Evolutionary conservation across 2,888 invertebrate species (phyloP), one percentile per base, ranked within the genome.

Genomic region (Sturmia bella): DNA sequence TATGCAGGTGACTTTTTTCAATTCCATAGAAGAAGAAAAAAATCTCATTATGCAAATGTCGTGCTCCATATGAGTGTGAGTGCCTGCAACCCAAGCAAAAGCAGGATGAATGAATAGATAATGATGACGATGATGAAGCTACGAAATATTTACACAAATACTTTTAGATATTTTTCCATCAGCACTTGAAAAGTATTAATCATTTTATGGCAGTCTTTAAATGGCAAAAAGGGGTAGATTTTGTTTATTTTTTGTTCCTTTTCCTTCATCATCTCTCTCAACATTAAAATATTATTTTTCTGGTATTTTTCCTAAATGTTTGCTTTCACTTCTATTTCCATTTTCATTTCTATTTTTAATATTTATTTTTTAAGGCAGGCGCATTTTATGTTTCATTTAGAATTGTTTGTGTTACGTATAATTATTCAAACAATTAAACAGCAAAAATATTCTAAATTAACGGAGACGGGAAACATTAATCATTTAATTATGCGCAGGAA

Each of bases 361-460:
- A 32, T 32, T 7, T 32, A 27, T 32, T 32, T 32, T 32, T 32
- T 7, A 32, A 32, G 32, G 32, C 32, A 32, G 32, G 41, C 57
- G 63, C 78, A 78, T 59, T 82, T 78, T 54, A 69, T 54, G 48
- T 78, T 52, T 70, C 73, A 82, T 82, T 77, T 74, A 57, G 45
- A 48, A 69, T 48, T 74, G 7, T 70, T 45, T 54, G 2, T 50
- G n/a, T n/a, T 70, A 27, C 45, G 13, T 70, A 63, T 50, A 72
- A 73, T 81, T 73, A 80, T 77, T 41, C 56, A 39, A 73, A 70
- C 78, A 82, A 81, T 81, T 81, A 81, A 78, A 69, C 27, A 43
- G 41, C 41, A 61, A 56, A 61, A 77, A 41, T 17, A 48, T 41
- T 56, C 48, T 61, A 66, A 80, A 63, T 72, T 48, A 54, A 17